Percentiles rank a stretch among this genome's conserved stretches.
These are phyloP conservation scores for Eretmochelys imbricata DNA, from an alignment of 2,113 vertebrate species.

Conservation along the genomic window DNA sequence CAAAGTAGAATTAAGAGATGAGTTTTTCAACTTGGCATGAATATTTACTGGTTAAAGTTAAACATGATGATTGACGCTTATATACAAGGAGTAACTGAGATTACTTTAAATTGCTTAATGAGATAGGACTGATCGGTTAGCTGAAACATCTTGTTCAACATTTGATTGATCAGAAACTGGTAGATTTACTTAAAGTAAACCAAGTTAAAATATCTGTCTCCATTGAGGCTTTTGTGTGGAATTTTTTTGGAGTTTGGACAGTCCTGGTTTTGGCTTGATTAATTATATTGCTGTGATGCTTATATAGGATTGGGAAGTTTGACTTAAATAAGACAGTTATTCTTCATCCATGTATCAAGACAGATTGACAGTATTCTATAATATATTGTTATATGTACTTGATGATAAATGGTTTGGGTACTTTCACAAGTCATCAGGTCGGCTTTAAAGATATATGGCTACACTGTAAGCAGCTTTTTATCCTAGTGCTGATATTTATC, in stretches of 20 bases:
- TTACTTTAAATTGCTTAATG: not conserved
- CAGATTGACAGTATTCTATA: constrained; percentile 56
- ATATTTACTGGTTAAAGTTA: not conserved
- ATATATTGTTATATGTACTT: constrained; percentile 63
- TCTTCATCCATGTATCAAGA: constrained; percentile 51
- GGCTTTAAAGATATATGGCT: constrained; percentile 54
- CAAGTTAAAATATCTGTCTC: constrained; percentile 30
- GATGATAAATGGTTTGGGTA: constrained; percentile 65
- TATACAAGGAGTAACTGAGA: not conserved
- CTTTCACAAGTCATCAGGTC: constrained; percentile 63
- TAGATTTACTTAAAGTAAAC: constrained; percentile 15
- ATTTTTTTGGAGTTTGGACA: constrained; percentile 5
- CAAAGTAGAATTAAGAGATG: constrained; percentile 1
- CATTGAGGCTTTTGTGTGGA: not conserved
- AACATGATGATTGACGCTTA: not conserved
- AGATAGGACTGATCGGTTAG: not conserved
- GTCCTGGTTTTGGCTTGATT: constrained; percentile 49
- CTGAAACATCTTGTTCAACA: constrained; percentile 19
- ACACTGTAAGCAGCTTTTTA: constrained; percentile 58
- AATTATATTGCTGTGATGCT: constrained; percentile 42
- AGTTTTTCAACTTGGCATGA: constrained; percentile 28
- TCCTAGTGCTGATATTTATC: constrained; percentile 44
- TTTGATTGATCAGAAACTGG: not conserved
- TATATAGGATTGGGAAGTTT: constrained; percentile 55
- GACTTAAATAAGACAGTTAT: constrained; percentile 58